phyloP scores from a whole-genome alignment of 2,797 vertebrate species.

The Eulemur albifrons region DNA sequence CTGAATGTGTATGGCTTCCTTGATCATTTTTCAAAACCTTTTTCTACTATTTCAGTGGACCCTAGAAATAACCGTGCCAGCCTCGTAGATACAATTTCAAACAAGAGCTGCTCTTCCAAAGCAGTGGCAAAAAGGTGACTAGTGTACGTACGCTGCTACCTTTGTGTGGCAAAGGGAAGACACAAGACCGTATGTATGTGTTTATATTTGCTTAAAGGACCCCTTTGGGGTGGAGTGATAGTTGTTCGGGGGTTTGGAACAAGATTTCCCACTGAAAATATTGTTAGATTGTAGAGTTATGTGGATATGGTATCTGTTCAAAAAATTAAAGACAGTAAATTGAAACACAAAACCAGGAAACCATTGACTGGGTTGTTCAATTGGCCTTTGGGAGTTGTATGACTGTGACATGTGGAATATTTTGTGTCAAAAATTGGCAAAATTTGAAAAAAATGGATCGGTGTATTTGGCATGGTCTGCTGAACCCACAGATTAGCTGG shows the following conservation, averaged over 20 bases:
- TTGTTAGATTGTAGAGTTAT: background rate
- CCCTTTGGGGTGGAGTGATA: background rate
- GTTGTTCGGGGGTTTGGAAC: background rate
- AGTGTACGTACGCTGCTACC: fast-evolving
- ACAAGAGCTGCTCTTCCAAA: background rate
- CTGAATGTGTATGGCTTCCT: background rate
- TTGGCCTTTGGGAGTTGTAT: background rate
- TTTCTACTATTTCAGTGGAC: background rate
- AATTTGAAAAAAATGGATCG: background rate
- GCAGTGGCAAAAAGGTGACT: background rate
- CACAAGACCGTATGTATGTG: background rate
- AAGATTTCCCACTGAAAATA: background rate
- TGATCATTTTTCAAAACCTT: background rate
- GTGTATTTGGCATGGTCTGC: background rate
- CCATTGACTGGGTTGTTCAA: background rate
- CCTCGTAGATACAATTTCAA: background rate
- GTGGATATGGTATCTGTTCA: background rate
- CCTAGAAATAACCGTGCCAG: background rate
- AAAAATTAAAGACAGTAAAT: background rate
- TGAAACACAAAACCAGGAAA: background rate
- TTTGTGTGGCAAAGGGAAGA: background rate
- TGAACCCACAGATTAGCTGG: background rate
- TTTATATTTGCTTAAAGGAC: background rate
- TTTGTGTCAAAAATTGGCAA: background rate
- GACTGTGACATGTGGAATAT: background rate